Evolutionary conservation across 2,113 vertebrate genomes (phyloP), one percentile per base, ranked within the genome.

Genomic region (Saiga tatarica): DNA sequence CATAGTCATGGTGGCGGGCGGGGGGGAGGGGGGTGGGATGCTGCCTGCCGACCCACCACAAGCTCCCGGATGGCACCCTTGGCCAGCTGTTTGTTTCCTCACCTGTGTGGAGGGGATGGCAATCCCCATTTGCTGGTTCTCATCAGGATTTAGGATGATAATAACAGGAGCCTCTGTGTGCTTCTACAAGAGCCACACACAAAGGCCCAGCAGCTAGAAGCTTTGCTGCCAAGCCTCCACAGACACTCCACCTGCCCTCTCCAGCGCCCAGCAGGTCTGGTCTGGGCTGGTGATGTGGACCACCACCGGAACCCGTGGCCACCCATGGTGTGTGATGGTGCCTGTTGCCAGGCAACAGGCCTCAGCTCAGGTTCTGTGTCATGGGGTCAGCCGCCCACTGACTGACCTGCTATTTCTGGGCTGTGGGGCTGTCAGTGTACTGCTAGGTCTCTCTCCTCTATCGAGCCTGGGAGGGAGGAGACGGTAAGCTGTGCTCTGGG

Each of bases 301-400:
- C 47, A 55, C 64, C 55, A 6, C 50, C 2, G 1, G 92, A 85
- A 53, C 21, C 64, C 28, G 2, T 6, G 47, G 30, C 78, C 76
- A 42, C 67, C 59, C 82, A 64, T 8, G 0, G 21, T 33, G 33
- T 60, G 76, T 42, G 76, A 85, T 19, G 67, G 6, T 89, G 55
- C 25, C 86, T 82, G 76, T 96, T 91, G 94, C 93, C 79, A 97
- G 76, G 96, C 96, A 93, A 95, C 95, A 81, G 59, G 82, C 59
- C 11, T 89, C 71, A 6, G 33, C 87, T 97, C 36, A 60, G 97
- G 30, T 88, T 52, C 74, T 15, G 64, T 36, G 55, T 30, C 45
- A n/a, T 7, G 4, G 91, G 91, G 91, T 93, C 93, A 97, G 91
- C 89, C 1, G 6, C 82, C 96, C n/a, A 95, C 91, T 62, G 57